A percentile compares a stretch with the other conserved stretches of the same genome.
phyloP scores from a whole-genome alignment of 2,888 invertebrate species.

The Drosophila mimetica region DNA sequence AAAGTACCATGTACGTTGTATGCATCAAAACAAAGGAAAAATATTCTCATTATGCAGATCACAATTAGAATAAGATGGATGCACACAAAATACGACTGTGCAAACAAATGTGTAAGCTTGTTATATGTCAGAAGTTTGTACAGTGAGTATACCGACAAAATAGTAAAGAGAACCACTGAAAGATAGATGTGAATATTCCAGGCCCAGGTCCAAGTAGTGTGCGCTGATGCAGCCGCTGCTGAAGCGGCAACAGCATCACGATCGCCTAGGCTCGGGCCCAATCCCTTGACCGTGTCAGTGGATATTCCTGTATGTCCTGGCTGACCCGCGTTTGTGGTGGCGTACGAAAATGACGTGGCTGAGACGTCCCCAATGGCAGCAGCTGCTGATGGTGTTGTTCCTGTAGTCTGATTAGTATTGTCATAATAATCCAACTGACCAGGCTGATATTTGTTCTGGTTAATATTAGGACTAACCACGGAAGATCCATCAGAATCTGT shows the following conservation, averaged over 20 bases:
- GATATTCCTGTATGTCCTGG: conserved; percentile 30
- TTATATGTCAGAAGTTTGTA: conserved; percentile 94
- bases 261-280: conserved; percentile 1
- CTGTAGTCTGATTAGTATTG: conserved; percentile 35
- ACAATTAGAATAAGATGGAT: conserved; percentile 92
- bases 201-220: conserved; percentile 90
- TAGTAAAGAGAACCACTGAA: conserved; percentile 92
- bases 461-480: conserved; percentile 73
- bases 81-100: conserved; percentile 94
- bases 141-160: conserved; percentile 93
- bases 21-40: conserved; percentile 95
- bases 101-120: conserved; percentile 93
- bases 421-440: conserved; percentile 62
- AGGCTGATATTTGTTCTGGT: conserved; percentile 69
- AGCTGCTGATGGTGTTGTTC: conserved; percentile 75
- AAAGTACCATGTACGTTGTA: conserved; percentile 94
- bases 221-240: conserved; percentile 60
- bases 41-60: conserved; percentile 92
- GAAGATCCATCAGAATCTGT: conserved; percentile 38
- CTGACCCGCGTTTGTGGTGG: conserved; percentile 75
- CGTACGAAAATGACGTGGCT: conserved; percentile 77
- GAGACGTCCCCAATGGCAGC: conserved; percentile 69
- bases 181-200: conserved; percentile 97
- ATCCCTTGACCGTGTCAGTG: conserved; percentile 1
- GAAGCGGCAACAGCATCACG: conserved; percentile 49